phyloP scores from a whole-genome alignment of 2,113 vertebrate species.

The Petroica traversi region DNA sequence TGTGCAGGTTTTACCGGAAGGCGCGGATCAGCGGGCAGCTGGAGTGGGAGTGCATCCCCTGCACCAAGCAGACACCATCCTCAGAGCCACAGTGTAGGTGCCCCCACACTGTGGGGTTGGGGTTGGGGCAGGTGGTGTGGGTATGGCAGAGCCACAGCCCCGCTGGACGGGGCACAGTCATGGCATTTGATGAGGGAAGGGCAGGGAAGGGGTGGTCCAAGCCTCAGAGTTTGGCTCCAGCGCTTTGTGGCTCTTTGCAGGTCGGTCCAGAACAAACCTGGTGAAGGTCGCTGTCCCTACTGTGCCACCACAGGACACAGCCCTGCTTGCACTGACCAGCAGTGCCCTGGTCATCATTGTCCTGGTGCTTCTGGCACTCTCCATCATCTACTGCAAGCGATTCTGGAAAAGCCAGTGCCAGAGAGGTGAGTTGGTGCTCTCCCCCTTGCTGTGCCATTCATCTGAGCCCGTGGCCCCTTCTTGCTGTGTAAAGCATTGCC shows the following conservation, averaged over 20 bases:
- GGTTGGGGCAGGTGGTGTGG: rapidly evolving
- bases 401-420: constrained; percentile 76
- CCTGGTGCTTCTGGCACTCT: constrained; percentile 71
- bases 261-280: constrained; percentile 61
- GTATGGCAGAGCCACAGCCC: rapidly evolving
- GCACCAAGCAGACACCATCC: constrained; percentile 72
- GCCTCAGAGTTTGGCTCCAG: rapidly evolving
- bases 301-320: constrained; percentile 44
- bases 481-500: neutral
- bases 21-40: constrained; percentile 77
- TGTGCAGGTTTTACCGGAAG: constrained; percentile 82
- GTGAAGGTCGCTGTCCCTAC: constrained; percentile 51
- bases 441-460: neutral
- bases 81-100: constrained; percentile 77
- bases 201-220: neutral
- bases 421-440: constrained; percentile 49
- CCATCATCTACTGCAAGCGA: constrained; percentile 76
- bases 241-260: constrained; percentile 34
- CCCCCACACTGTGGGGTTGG: rapidly evolving
- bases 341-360: constrained; percentile 71
- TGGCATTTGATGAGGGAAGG: rapidly evolving
- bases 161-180: rapidly evolving
- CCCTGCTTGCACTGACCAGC: constrained; percentile 70
- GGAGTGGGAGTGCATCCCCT: constrained; percentile 82
- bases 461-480: rapidly evolving